Conservation (phyloP, 1,140 invertebrate species). For the Hylaeus volcanicus region DNA sequence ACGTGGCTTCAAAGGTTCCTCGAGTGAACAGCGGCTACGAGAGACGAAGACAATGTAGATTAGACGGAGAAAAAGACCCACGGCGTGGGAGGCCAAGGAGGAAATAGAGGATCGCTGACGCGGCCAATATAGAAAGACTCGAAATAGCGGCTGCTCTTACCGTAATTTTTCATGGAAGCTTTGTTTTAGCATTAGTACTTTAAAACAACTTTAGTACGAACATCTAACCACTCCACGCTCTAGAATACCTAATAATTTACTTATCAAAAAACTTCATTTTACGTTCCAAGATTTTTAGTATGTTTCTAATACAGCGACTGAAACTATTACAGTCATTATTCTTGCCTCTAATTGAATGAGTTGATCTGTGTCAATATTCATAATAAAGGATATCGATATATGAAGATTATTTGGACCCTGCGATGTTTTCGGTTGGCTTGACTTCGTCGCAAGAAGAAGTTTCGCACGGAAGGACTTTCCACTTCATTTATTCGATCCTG, state of each 20-base stretch:
- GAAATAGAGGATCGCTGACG: slow-evolving; percentile 40
- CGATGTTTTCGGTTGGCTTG: not conserved
- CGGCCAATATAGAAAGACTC: slow-evolving; percentile 39
- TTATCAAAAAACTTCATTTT: too few relatives aligned
- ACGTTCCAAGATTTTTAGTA: too few relatives aligned
- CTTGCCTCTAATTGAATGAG: too few relatives aligned
- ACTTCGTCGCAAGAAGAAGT: not conserved
- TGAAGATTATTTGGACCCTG: too few relatives aligned
- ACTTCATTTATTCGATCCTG: slow-evolving; percentile 16
- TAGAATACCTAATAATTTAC: too few relatives aligned
- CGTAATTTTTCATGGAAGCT: not conserved
- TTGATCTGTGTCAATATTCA: too few relatives aligned
- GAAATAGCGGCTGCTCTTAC: slow-evolving; percentile 16
- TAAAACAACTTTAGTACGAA: not conserved
- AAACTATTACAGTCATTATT: too few relatives aligned
- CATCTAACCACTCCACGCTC: not conserved
- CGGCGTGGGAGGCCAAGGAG: slow-evolving; percentile 46
- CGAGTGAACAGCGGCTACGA: slow-evolving; percentile 46
- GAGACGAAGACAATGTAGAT: slow-evolving; percentile 50
- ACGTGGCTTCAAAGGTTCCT: slow-evolving; percentile 67
- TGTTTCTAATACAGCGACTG: not conserved
- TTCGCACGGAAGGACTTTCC: not conserved
- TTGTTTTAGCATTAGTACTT: not conserved
- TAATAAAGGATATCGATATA: too few relatives aligned
- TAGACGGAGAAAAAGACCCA: slow-evolving; percentile 21